Evolutionary conservation across 2,888 invertebrate genomes (phyloP).

Genomic region (Hydropsyche betteni): DNA sequence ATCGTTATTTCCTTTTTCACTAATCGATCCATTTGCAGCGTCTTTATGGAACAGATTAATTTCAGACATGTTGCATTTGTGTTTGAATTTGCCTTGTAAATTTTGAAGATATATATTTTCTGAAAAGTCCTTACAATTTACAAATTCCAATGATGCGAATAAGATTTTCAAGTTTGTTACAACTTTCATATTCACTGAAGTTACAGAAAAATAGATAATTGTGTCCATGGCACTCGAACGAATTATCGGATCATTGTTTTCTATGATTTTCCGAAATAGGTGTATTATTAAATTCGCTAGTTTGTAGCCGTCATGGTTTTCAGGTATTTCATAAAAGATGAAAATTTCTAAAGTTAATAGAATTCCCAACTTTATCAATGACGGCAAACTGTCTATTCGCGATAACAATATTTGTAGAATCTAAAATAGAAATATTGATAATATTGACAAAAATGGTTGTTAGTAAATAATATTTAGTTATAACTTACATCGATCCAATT

Average conservation of each 20-base stretch:
- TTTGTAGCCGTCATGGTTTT: slow-evolving; percentile 19
- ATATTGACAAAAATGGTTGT: neutral
- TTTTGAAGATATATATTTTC: neutral
- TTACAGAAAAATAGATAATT: slow-evolving; percentile 37
- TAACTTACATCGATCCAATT: slow-evolving; percentile 11
- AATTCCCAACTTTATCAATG: slow-evolving; percentile 5
- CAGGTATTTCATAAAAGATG: neutral
- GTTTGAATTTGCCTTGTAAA: neutral
- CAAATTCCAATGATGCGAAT: too few species aligned
- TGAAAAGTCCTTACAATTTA: neutral
- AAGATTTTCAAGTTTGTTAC: neutral
- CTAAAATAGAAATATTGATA: neutral
- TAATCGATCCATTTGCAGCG: neutral
- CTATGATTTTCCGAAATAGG: slow-evolving; percentile 32
- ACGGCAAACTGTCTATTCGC: neutral
- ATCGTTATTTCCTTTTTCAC: neutral
- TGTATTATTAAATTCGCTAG: slow-evolving; percentile 13
- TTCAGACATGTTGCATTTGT: neutral
- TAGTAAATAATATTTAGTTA: neutral
- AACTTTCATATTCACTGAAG: slow-evolving; percentile 30
- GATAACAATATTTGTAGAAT: neutral
- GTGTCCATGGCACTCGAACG: slow-evolving; percentile 30
- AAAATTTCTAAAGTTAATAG: slow-evolving; percentile 33
- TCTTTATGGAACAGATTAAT: neutral
- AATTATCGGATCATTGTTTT: slow-evolving; percentile 31